Evolutionary conservation across 2,113 vertebrate species (phyloP).

Genomic region (Plecturocebus donacophilus): DNA sequence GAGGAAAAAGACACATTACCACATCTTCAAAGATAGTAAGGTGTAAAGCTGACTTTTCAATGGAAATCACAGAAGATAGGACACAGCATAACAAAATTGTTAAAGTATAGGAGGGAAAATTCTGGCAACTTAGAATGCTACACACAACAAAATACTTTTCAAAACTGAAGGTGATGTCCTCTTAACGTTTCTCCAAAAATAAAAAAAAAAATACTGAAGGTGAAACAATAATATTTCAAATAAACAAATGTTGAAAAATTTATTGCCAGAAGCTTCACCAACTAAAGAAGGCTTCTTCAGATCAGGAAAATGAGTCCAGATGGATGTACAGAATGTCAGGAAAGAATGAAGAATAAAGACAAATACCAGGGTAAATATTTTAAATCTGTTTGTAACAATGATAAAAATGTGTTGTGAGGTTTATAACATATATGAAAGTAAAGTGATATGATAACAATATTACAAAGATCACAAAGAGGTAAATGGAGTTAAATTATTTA

Average conservation of each 20-base stretch:
- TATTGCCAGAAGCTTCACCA: not conserved
- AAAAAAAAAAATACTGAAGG: not conserved
- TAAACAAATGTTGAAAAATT: not conserved
- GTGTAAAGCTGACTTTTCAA: not conserved
- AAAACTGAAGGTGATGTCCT: not conserved
- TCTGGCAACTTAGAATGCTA: not conserved
- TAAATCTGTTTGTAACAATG: not conserved
- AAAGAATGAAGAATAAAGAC: not conserved
- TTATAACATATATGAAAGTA: not conserved
- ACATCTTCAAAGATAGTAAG: not conserved
- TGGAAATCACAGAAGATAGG: not conserved
- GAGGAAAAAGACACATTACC: not conserved
- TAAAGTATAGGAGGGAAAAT: not conserved
- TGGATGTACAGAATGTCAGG: not conserved
- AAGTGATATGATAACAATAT: not conserved
- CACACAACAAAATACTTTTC: not conserved
- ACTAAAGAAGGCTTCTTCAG: not conserved
- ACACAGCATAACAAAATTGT: not conserved
- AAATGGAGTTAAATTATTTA: not conserved
- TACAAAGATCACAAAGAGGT: not conserved
- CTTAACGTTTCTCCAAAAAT: too few species aligned
- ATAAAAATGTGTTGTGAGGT: not conserved
- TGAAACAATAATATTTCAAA: constrained; percentile 8
- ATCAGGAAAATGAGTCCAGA: not conserved
- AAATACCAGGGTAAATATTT: not conserved